phyloP scores from a whole-genome alignment of 2,797 vertebrate genomes.

The Characodon lateralis region DNA sequence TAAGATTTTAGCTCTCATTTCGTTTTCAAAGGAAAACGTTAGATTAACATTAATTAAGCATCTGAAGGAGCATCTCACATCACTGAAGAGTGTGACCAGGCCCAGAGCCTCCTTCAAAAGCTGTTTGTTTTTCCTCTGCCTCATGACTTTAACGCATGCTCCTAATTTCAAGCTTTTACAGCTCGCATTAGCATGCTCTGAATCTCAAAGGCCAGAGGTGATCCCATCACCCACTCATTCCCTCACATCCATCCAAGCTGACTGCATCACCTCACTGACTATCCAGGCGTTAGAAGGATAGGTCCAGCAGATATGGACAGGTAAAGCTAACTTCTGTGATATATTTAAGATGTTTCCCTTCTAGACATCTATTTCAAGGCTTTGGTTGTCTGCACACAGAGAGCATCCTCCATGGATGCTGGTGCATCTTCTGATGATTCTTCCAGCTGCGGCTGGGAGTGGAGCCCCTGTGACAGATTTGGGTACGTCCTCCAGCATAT shows the following conservation, averaged over 20 bases:
- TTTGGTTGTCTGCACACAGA: constrained; percentile 36
- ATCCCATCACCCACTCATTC: not conserved
- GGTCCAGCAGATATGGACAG: constrained; percentile 66
- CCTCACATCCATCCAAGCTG: constrained; percentile 2
- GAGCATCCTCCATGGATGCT: constrained; percentile 27
- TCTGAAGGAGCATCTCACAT: not conserved
- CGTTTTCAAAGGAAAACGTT: not conserved
- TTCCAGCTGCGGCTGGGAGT: constrained; percentile 39
- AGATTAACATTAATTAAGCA: not conserved
- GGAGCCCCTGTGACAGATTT: constrained; percentile 50
- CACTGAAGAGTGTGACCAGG: constrained; percentile 27
- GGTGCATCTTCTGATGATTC: constrained; percentile 30
- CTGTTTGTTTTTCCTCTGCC: constrained; percentile 40
- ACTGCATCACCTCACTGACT: constrained; percentile 1
- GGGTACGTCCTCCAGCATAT: constrained; percentile 43
- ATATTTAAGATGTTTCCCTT: not conserved
- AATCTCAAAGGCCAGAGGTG: constrained; percentile 19
- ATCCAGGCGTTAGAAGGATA: constrained; percentile 23
- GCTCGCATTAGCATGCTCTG: constrained; percentile 9
- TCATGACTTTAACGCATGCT: constrained; percentile 69
- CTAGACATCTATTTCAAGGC: not conserved
- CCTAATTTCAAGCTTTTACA: constrained; percentile 70
- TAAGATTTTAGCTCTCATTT: not conserved
- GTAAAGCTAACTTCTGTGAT: constrained; percentile 41
- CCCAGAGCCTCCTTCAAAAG: constrained; percentile 23